A percentile compares a stretch with the other conserved stretches of the same genome.
Evolutionary conservation across 2,888 invertebrate genomes (phyloP).

Genomic region (Atherix ibis): DNA sequence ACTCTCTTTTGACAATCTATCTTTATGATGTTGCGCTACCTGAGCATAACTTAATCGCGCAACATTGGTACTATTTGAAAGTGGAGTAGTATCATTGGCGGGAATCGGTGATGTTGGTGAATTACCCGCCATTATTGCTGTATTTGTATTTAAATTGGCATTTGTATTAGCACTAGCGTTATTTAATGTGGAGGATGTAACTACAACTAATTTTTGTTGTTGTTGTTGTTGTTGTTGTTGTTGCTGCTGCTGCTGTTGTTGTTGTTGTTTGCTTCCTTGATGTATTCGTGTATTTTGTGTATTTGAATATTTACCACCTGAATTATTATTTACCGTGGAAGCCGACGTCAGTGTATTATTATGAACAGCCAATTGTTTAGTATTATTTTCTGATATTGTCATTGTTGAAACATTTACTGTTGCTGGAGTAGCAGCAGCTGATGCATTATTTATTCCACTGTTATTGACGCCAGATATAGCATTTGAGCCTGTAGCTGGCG

Average conservation of each 20-base stretch:
- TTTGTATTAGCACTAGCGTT: constrained; percentile 1
- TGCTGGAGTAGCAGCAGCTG: neutral
- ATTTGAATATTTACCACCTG: constrained; percentile 9
- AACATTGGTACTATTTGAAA: constrained; percentile 16
- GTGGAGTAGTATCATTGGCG: constrained; percentile 4
- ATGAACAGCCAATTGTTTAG: too few relatives aligned
- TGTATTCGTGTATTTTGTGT: constrained; percentile 18
- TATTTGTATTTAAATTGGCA: too few relatives aligned
- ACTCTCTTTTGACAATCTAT: constrained; percentile 24
- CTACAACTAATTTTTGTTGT: constrained; percentile 10
- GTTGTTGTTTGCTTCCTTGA: constrained; percentile 19
- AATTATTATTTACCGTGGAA: constrained; percentile 2
- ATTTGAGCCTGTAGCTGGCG: constrained; percentile 35
- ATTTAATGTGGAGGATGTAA: constrained; percentile 4
- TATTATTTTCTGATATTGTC: constrained; percentile 1
- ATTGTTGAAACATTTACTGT: constrained; percentile 1
- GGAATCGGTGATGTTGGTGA: constrained; percentile 11
- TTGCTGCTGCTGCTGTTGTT: constrained; percentile 22
- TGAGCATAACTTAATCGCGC: constrained; percentile 45
- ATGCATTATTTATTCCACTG: constrained; percentile 5
- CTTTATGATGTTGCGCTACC: constrained; percentile 47
- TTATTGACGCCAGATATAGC: constrained; percentile 31
- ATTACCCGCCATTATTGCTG: constrained; percentile 19
- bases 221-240: constrained; percentile 20
- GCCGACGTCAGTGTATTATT: too few relatives aligned